Base-by-base conservation (phyloP, 2,888 invertebrate species). In the Lepeophtheirus nordmannii region DNA sequence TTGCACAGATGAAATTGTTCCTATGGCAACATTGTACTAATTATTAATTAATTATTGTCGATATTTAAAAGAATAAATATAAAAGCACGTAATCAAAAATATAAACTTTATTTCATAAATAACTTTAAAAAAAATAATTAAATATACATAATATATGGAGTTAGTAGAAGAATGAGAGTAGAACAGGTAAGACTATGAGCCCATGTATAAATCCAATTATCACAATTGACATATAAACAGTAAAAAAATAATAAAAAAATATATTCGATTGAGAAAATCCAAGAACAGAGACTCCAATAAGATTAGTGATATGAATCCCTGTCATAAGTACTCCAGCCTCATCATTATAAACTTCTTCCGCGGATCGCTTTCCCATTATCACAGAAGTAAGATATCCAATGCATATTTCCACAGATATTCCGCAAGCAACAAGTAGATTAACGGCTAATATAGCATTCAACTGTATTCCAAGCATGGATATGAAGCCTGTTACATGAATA, bases 191-290 rank as follows among this genome's bases (percentile, higher is more conserved):
- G 80, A 98, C 94, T 73, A 98, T 85, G 68, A 99, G 84, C 20
- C 97, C 97, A 77, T 98, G 97, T 8, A 91, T 85, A 10, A 97
- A 96, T 67, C 98, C 98, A 75, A 92, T 87, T 68, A 97, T 74
- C 67, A 99, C 97, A 72, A 98, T 97, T 68, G 94, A 92, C 74
- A 98, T 80, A 78, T 97, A 98, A 91, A 96, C 93, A 70, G 92
- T 83, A 81, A 62, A 62, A 17, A 40, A 62, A 40, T 40, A 62
- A 17, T 38, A 20, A 20, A 87, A 84, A 80, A 97, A 97, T 70
- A 97, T 91, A 80, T 94, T 93, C 68, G 92, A 93, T 77, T 94
- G 93, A 37, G 96, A 93, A 75, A 96, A 94, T 22, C 87, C 94
- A 69, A 98, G 81, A 65, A 98, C 92, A 69, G 94, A 82, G 75